Evolutionary conservation across 2,113 vertebrate species (phyloP), one percentile per base, ranked within the genome.

Genomic region (Eolophus roseicapilla): DNA sequence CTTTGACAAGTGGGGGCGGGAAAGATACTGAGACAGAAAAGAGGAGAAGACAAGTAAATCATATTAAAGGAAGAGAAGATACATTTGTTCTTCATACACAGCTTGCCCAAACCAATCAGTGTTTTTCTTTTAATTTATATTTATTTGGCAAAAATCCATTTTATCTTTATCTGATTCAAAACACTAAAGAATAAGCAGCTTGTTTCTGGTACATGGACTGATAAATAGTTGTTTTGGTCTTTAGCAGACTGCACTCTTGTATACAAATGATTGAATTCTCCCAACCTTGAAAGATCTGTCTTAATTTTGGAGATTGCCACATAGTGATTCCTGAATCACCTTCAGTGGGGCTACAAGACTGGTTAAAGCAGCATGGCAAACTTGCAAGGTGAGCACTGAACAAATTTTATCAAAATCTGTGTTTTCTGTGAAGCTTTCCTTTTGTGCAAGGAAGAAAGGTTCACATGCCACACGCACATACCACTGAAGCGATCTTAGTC

Each of bases 111-210:
- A 88, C n/a, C 74, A 74, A 92, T 74, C 41, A 73, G 41, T 7
- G 49, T 74, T 81, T 92, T 77, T 82, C 53, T 86, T 50, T 70
- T 80, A 10, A 85, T 76, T 73, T 65, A 17, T 64, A 86, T 74
- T 41, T 86, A 81, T 67, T 90, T 92, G 62, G 44, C 31, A 88
- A 67, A 83, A 93, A 57, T 77, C 41, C 25, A 46, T 50, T 88
- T 85, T 83, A 41, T 68, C 25, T 46, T 55, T 25, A 35, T 67
- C 53, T 44, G 59, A 79, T 74, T 57, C n/a, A 88, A 77, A 88
- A 83, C 52, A 57, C 41, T 77, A 14, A 88, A 73, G 37, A 37
- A 39, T 41, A 39, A 95, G 35, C 31, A 65, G 53, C 31, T 70
- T 82, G 37, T 17, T 83, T 93, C 63, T 62, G 57, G 16, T 35